Base-by-base conservation (phyloP, 2,888 invertebrate genomes). In the Scaptomyza tumidula region DNA sequence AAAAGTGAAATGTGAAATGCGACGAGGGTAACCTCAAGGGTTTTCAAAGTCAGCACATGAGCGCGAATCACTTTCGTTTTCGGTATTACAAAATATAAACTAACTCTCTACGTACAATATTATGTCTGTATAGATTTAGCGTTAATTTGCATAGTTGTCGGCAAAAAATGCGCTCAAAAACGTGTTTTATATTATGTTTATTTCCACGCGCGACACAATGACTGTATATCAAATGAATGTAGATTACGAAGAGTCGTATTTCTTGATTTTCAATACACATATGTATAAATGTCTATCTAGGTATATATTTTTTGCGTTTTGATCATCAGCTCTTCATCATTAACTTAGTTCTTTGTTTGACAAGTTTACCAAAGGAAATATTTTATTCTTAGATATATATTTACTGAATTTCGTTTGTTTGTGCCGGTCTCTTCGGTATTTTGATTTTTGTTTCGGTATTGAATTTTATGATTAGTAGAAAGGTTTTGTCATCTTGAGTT, bases 61-160 rank as follows among this genome's bases (percentile, higher is more conserved):
- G 58, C 61, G 64, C 63, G 48, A 67, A 71, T 80, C 63, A 80
- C 83, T 83, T 83, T 83, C 88, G 69, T 88, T 88, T 82, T 87
- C 54, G 29, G 50, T 55, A 62, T 65, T 83, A 88, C 83, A 86
- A 88, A 88, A 88, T 86, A 88, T 78, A 78, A n/a, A n/a, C 52
- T 70, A 78, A 59, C 64, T 61, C 59, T 57, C 61, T 45, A 57
- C 52, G 49, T 53, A 61, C 41, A 50, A 59, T 55, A 57, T 48
- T 19, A 52, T 37, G 29, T 37, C 19, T 66, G 35, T 46, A 71
- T 56, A 57, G 71, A 81, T 81, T 85, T 75, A 68, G 68, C 16
- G 66, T 75, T 74, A 71, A 84, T 84, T 84, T 84, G 87, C 87
- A 84, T 84, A 84, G 85, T 76, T 75, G 85, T 78, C 63, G 78